Evolutionary conservation across 2,888 invertebrate genomes (phyloP).

Genomic region (Heteromyza rotundicornis): DNA sequence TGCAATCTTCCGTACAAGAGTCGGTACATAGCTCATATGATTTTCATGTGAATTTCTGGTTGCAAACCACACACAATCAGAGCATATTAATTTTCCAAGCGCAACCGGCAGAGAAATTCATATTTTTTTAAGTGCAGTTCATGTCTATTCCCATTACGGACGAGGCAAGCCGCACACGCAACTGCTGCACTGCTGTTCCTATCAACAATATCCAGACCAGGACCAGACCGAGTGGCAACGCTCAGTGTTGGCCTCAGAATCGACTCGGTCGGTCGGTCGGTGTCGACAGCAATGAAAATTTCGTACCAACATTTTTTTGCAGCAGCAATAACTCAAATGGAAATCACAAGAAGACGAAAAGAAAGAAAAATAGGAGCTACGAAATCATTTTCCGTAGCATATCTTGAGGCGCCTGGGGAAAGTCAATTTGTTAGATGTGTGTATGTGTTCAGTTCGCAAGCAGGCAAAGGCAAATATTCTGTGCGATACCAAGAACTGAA

Average conservation of each 20-base stretch:
- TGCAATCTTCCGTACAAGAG: too few species aligned
- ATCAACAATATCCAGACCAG: background rate
- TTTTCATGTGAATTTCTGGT: too few species aligned
- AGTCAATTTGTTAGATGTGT: constrained; percentile 4
- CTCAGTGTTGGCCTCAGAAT: too few species aligned
- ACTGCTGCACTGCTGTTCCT: background rate
- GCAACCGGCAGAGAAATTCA: background rate
- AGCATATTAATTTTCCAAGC: constrained; percentile 1
- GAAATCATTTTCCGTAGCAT: background rate
- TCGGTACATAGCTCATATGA: too few species aligned
- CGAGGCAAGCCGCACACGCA: too few species aligned
- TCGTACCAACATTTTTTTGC: background rate
- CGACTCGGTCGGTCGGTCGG: too few species aligned
- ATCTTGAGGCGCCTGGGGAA: background rate
- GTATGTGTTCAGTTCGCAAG: too few species aligned
- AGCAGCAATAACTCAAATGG: background rate
- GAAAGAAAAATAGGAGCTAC: background rate
- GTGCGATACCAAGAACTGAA: background rate
- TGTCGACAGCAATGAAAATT: background rate
- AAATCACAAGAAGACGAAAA: too few species aligned
- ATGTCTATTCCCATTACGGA: too few species aligned
- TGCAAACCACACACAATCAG: background rate
- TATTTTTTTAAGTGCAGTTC: background rate
- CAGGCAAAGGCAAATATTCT: background rate
- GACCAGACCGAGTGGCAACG: background rate